Base-by-base conservation (phyloP, 1,140 invertebrate species). In the Procambarus clarkii region DNA sequence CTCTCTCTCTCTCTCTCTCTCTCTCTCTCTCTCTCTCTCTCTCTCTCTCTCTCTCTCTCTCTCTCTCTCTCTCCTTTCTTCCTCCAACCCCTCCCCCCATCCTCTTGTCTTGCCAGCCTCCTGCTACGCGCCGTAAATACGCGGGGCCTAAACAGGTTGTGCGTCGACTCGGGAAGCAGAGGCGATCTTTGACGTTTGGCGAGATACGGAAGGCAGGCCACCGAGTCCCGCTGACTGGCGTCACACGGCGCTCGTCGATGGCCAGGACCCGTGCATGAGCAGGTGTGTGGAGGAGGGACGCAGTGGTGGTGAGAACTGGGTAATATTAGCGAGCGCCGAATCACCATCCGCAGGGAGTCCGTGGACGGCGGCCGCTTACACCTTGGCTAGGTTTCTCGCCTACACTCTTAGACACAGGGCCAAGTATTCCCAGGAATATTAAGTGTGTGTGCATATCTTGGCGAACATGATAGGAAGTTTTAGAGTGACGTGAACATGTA, bases 81-180 rank as follows among this genome's bases (percentile, higher is more conserved):
- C 79, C 50, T 44, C 50, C 46, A 21, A 11, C 50, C 15, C 45
- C 77, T 34, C 13, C 24, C 13, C 81, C 69, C 81, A 2, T 46
- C 15, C 81, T 60, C 58, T 83, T 83, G 81, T 83, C 81, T 83
- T 83, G 81, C 69, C 81, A 64, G 81, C 81, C 81, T 83, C 81
- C 81, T 69, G 81, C 81, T 83, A 83, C 24, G 81, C 60, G 11
- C 45, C 81, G 81, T 83, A 83, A 69, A 83, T 83, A 83, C 60
- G 81, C 81, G 15, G 44, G 46, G 58, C n/a, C 60, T 45, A 69
- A 83, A 83, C 81, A 83, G 81, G 81, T 83, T 83, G 81, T 60
- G 81, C 60, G 58, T 60, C 46, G 81, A 64, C 54, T 46, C 18
- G 60, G 60, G 81, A 34, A 74, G 69, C 24, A 21, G 69, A 34